A percentile compares a stretch with the other conserved stretches of the same genome.
Evolutionary conservation across 2,797 vertebrate species (phyloP).

Genomic region (Limosa lapponica): DNA sequence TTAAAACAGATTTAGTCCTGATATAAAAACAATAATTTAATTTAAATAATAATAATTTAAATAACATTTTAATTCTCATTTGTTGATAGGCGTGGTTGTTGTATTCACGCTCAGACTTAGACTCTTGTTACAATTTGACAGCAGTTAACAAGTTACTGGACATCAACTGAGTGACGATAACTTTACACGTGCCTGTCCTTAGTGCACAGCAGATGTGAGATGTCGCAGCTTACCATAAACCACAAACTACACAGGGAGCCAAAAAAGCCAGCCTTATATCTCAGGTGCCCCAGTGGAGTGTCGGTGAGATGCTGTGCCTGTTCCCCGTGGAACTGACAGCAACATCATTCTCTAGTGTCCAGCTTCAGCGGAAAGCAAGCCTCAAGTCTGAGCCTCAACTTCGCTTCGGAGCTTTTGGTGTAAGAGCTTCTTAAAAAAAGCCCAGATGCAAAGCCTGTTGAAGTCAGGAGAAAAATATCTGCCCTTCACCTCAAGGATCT

Average conservation of each 20-base stretch:
- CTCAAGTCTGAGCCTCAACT: not conserved
- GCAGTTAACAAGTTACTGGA: not conserved
- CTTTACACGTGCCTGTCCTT: not conserved
- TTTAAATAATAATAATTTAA: not conserved
- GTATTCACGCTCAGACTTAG: not conserved
- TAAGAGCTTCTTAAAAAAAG: not conserved
- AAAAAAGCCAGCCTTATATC: not conserved
- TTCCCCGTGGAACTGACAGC: not conserved
- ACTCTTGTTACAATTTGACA: not conserved
- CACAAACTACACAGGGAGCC: not conserved
- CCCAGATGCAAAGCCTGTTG: not conserved
- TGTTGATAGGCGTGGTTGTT: not conserved
- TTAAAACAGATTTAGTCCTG: slow-evolving; percentile 12
- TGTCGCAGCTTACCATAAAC: not conserved
- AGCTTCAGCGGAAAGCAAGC: not conserved
- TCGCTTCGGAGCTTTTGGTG: not conserved
- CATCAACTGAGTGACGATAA: not conserved
- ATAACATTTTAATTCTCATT: not conserved
- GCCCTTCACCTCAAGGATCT: not conserved
- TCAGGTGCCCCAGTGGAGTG: not conserved
- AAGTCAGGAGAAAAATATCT: not conserved
- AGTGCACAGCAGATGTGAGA: not conserved
- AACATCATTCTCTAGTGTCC: too few relatives aligned
- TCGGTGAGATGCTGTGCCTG: not conserved
- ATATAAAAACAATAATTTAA: not conserved